phyloP scores from a whole-genome alignment of 2,888 invertebrate genomes.

The Saturnia pavonia region DNA sequence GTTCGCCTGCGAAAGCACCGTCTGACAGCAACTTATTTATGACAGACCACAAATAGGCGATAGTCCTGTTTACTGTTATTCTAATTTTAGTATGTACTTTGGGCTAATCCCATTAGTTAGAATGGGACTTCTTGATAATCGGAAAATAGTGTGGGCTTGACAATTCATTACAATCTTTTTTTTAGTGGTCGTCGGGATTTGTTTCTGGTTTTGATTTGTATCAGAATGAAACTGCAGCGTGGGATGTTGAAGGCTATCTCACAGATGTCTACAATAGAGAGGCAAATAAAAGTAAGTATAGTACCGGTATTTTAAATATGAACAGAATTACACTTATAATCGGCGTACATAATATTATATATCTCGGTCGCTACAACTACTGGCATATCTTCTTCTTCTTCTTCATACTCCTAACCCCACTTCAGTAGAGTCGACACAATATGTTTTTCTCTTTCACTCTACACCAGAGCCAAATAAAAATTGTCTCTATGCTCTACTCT shows the following conservation, averaged over 20 bases:
- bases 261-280: slow-evolving; percentile 87
- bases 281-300: slow-evolving; percentile 76
- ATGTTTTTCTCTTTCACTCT: too few species aligned
- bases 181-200: slow-evolving; percentile 50
- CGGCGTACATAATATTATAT: too few species aligned
- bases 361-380: too few species aligned
- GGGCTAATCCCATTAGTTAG: neutral
- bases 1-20: too few species aligned
- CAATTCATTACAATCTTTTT: slow-evolving; percentile 16
- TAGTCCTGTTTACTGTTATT: too few species aligned
- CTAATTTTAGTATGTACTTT: too few species aligned
- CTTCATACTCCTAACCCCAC: too few species aligned
- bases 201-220: slow-evolving; percentile 77
- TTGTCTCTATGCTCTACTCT: too few species aligned
- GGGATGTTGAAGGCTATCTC: slow-evolving; percentile 84
- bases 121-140: neutral
- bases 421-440: too few species aligned
- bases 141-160: neutral
- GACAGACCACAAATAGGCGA: neutral
- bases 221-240: slow-evolving; percentile 75
- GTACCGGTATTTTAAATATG: slow-evolving; percentile 4
- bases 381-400: too few species aligned
- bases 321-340: neutral
- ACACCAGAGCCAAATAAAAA: too few species aligned
- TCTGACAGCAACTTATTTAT: neutral